A percentile compares a stretch with the other conserved stretches of the same genome.
Conservation (phyloP, 92 coral and sea anemone genomes). For the Heteractis magnifica region DNA sequence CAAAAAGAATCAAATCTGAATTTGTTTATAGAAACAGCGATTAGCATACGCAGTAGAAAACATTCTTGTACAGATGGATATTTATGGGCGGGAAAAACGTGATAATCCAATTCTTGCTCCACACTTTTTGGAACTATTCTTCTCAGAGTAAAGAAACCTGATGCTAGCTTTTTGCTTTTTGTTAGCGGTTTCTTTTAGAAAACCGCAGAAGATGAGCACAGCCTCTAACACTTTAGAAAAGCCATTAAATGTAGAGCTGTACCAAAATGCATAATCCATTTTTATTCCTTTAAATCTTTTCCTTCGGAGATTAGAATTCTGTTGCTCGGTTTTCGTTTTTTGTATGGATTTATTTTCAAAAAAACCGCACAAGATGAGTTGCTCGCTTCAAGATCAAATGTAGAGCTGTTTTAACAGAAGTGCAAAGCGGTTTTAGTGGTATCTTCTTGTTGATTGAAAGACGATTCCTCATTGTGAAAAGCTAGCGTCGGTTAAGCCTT, state of each 20-base stretch:
- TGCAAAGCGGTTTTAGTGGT: conserved; percentile 23
- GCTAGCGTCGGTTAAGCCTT: conserved; percentile 14
- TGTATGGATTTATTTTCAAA: background rate
- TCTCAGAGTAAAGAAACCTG: background rate
- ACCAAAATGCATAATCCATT: too few species aligned
- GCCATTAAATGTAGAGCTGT: too few species aligned
- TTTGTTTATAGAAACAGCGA: conserved; percentile 31
- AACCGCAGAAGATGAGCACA: background rate
- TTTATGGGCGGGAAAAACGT: background rate
- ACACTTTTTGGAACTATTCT: background rate
- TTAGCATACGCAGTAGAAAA: conserved; percentile 23
- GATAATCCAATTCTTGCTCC: conserved; percentile 9
- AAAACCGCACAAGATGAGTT: background rate
- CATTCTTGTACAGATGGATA: background rate
- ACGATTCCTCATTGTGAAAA: conserved; percentile 3
- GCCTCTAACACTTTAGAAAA: background rate
- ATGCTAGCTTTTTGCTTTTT: background rate
- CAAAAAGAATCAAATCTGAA: conserved; percentile 18
- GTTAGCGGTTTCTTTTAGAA: background rate
- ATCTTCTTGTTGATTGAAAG: conserved; percentile 15
- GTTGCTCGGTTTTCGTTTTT: background rate
- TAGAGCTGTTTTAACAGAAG: background rate
- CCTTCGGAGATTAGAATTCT: background rate
- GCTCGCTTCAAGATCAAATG: background rate
- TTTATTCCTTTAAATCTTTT: background rate